Evolutionary conservation across 2,888 invertebrate species (phyloP).

Genomic region (Amitus sp.): DNA sequence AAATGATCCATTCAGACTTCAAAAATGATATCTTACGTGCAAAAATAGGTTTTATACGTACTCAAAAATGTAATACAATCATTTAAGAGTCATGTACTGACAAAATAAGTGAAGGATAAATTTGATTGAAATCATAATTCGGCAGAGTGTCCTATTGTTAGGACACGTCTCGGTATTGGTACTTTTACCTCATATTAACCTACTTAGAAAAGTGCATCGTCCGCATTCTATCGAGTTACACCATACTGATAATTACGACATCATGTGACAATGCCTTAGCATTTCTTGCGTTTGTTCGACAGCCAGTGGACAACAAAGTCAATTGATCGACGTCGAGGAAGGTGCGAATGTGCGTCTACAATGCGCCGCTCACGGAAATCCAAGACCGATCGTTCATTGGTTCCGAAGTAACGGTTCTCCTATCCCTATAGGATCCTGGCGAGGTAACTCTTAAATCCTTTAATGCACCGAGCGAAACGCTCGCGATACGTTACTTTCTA

Average conservation of each 20-base stretch:
- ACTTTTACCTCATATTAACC: no score
- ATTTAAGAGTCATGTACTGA: no score
- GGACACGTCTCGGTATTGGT: no score
- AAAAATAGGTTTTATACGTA: no score
- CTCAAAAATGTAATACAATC: no score
- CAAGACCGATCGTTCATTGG: slow-evolving; percentile 84
- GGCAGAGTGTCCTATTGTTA: no score
- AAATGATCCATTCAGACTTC: no score
- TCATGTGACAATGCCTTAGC: background rate
- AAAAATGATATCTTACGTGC: no score
- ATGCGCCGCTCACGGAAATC: slow-evolving; percentile 83
- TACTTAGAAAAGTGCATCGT: no score
- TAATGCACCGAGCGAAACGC: slow-evolving; percentile 5
- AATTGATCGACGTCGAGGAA: slow-evolving; percentile 79
- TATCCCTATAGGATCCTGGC: slow-evolving; percentile 63
- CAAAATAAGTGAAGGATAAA: no score
- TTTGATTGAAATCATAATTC: no score
- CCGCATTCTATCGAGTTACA: no score
- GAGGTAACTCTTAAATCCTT: slow-evolving; percentile 65
- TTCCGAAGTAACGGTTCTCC: slow-evolving; percentile 68
- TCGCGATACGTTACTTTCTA: slow-evolving; percentile 4
- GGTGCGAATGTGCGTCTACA: slow-evolving; percentile 83
- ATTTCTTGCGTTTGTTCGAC: slow-evolving; percentile 18
- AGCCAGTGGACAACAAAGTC: slow-evolving; percentile 31
- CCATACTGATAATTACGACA: slow-evolving; percentile 6